phyloP scores from a whole-genome alignment of 2,888 invertebrate genomes.

The Eupithecia insigniata region DNA sequence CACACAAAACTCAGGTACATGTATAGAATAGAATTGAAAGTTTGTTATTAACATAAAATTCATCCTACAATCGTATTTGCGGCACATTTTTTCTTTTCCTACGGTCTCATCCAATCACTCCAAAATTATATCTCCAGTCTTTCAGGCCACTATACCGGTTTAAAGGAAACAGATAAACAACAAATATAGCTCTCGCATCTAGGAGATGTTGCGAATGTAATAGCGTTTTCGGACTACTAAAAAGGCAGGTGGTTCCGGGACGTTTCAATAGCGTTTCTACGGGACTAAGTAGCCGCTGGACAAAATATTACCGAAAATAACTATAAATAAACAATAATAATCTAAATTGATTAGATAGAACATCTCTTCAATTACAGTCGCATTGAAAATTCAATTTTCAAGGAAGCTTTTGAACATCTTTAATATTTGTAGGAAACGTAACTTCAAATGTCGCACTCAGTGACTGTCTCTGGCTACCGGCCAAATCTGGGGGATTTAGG shows the following conservation, averaged over 20 bases:
- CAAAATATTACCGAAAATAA: background rate
- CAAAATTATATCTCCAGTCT: conserved; percentile 20
- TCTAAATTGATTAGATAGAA: too few species aligned
- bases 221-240: conserved; percentile 38
- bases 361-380: background rate
- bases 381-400: conserved; percentile 25
- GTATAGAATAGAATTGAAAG: too few species aligned
- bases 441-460: conserved; percentile 43
- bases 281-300: background rate
- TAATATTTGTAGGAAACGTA: conserved; percentile 50
- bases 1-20: too few species aligned
- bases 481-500: conserved; percentile 42
- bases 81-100: background rate
- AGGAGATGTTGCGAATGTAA: conserved; percentile 34
- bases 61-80: background rate
- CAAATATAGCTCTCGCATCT: conserved; percentile 30
- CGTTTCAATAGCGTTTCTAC: conserved; percentile 37
- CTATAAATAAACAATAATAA: too few species aligned
- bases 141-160: conserved; percentile 14
- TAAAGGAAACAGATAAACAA: conserved; percentile 34
- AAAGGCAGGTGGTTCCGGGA: conserved; percentile 33
- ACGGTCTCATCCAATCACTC: background rate
- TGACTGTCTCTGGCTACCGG: conserved; percentile 35
- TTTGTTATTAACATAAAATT: background rate
- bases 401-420: conserved; percentile 49